Evolutionary conservation across 2,113 vertebrate species (phyloP).

Genomic region (Chamaea fasciata): DNA sequence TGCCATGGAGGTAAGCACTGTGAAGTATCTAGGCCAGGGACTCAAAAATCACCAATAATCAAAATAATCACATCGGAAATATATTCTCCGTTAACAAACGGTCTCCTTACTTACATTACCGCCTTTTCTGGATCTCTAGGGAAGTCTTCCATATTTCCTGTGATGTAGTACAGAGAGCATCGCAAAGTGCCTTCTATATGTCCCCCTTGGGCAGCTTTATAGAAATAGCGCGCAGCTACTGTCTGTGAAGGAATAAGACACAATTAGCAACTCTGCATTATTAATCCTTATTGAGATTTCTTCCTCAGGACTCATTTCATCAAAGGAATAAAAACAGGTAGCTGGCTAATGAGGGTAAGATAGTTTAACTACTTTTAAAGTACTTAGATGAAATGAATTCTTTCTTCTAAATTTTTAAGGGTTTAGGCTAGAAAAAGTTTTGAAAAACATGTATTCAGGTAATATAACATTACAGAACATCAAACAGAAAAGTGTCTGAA

Average conservation of each 20-base stretch:
- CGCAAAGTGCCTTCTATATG: constrained; percentile 81
- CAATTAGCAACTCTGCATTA: not conserved
- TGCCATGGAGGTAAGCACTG: not conserved
- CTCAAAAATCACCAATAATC: not conserved
- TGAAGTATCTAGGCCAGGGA: not conserved
- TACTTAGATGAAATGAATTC: not conserved
- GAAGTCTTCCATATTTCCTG: constrained; percentile 81
- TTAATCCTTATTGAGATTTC: not conserved
- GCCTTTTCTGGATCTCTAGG: constrained; percentile 81
- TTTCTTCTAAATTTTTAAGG: not conserved
- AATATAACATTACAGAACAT: not conserved
- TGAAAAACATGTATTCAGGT: not conserved
- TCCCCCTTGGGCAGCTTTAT: constrained; percentile 82
- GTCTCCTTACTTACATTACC: constrained; percentile 79
- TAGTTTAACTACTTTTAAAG: not conserved
- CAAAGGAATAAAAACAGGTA: not conserved
- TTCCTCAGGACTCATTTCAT: not conserved
- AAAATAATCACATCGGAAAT: not conserved
- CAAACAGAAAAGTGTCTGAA: not conserved
- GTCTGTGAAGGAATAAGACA: constrained; percentile 71
- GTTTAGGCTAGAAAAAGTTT: not conserved
- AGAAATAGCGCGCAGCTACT: constrained; percentile 82
- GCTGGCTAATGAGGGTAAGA: not conserved
- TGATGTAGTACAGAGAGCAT: constrained; percentile 82
- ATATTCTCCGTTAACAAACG: not conserved